These are phyloP conservation scores for Aeoliscus strigatus DNA, from an alignment of 2,797 vertebrate genomes.

Conservation along the genomic window DNA sequence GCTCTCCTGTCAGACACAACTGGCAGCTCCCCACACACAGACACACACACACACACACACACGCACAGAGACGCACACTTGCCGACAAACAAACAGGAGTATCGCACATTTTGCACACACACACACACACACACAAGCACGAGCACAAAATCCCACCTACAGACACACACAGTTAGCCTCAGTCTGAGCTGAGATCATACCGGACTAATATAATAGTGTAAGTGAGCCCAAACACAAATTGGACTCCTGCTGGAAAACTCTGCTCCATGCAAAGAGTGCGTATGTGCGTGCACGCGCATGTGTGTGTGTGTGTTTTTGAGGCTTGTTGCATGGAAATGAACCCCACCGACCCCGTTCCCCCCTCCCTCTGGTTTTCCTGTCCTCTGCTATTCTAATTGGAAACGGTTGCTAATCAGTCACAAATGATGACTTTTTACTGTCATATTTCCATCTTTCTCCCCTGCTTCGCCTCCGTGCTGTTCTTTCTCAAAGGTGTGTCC, in stretches of 20 bases:
- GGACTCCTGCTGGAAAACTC: constrained; percentile 70
- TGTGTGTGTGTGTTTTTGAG: constrained; percentile 38
- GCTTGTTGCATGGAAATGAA: constrained; percentile 60
- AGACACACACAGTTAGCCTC: constrained; percentile 63
- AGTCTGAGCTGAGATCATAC: constrained; percentile 74
- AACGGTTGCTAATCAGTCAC: constrained; percentile 74
- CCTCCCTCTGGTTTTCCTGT: constrained; percentile 59
- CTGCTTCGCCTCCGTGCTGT: constrained; percentile 3
- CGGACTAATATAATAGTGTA: constrained; percentile 67
- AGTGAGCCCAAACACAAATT: constrained; percentile 76
- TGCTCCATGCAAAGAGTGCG: constrained; percentile 45
- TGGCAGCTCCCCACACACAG: constrained; percentile 50
- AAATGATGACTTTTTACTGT: constrained; percentile 66
- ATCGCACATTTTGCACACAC: constrained; percentile 18
- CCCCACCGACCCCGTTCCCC: constrained; percentile 55
- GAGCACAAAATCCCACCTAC: constrained; percentile 52
- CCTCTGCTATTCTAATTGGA: constrained; percentile 66
- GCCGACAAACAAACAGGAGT: constrained; percentile 23
- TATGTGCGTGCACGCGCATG: constrained; percentile 20
- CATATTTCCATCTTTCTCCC: constrained; percentile 41
- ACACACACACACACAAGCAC: constrained; percentile 7
- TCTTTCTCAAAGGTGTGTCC: constrained; percentile 17
- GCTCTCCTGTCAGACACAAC: constrained; percentile 71
- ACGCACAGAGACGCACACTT: constrained; percentile 3
- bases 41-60: constrained; percentile 16